phyloP scores from a whole-genome alignment of 2,113 vertebrate genomes.

The Meles meles region DNA sequence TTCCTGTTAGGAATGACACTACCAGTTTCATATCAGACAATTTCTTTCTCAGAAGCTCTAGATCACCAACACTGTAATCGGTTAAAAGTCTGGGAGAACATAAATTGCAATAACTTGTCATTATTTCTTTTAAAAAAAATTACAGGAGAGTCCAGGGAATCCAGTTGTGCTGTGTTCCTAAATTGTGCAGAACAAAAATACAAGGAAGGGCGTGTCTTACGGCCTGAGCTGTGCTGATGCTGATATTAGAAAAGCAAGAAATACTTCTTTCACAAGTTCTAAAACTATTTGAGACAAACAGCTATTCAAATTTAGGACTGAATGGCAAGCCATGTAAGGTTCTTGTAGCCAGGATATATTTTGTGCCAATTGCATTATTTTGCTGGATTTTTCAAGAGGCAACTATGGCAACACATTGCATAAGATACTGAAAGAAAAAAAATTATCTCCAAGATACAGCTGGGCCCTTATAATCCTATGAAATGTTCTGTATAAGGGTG shows the following conservation, averaged over 20 bases:
- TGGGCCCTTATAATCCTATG: not conserved
- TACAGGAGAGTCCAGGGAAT: not conserved
- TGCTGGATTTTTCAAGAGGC: not conserved
- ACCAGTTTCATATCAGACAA: not conserved
- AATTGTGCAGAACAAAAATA: not conserved
- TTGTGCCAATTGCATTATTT: not conserved
- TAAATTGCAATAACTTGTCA: not conserved
- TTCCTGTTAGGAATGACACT: not conserved
- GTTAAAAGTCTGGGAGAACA: not conserved
- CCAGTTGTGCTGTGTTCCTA: not conserved
- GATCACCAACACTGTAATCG: not conserved
- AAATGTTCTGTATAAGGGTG: not conserved
- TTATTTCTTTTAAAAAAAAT: not conserved
- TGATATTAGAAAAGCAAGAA: not conserved
- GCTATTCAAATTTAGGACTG: not conserved
- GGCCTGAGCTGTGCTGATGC: not conserved
- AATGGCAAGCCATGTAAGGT: not conserved
- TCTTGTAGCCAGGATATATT: not conserved
- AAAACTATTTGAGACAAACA: not conserved
- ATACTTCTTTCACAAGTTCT: not conserved
- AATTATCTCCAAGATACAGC: not conserved
- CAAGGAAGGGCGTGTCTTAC: fast-evolving
- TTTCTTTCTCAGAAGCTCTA: not conserved
- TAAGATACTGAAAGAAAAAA: not conserved
- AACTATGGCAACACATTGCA: not conserved